Evolutionary conservation across 2,113 vertebrate species (phyloP).

Genomic region (Cyphomyrus discorhynchus): DNA sequence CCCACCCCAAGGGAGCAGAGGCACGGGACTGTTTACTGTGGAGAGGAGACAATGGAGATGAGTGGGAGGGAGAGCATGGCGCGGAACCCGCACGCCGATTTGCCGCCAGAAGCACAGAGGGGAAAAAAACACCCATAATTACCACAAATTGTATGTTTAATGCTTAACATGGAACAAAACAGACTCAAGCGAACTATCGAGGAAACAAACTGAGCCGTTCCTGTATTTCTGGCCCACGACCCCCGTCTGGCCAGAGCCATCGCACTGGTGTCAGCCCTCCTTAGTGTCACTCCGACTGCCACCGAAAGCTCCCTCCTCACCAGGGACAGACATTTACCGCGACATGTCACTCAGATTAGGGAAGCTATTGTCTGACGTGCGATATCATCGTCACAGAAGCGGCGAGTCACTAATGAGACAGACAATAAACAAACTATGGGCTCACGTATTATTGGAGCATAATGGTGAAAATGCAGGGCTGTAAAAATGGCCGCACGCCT

Average conservation of each 20-base stretch:
- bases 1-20: background rate
- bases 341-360: background rate
- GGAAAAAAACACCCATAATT: background rate
- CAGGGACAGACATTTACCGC: background rate
- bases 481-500: background rate
- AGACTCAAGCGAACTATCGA: background rate
- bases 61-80: background rate
- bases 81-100: background rate
- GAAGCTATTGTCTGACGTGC: background rate
- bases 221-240: background rate
- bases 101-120: no score
- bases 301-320: background rate
- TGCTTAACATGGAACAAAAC: background rate
- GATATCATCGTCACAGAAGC: background rate
- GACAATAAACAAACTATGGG: background rate
- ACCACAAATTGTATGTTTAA: background rate
- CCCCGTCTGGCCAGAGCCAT: constrained; percentile 8
- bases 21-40: background rate
- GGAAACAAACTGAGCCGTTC: background rate
- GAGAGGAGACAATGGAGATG: background rate
- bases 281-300: background rate
- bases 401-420: background rate
- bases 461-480: background rate
- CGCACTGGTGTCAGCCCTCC: constrained; percentile 6
- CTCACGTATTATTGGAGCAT: background rate